phyloP scores from a whole-genome alignment of 1,140 invertebrate species.

The Episyrphus balteatus region DNA sequence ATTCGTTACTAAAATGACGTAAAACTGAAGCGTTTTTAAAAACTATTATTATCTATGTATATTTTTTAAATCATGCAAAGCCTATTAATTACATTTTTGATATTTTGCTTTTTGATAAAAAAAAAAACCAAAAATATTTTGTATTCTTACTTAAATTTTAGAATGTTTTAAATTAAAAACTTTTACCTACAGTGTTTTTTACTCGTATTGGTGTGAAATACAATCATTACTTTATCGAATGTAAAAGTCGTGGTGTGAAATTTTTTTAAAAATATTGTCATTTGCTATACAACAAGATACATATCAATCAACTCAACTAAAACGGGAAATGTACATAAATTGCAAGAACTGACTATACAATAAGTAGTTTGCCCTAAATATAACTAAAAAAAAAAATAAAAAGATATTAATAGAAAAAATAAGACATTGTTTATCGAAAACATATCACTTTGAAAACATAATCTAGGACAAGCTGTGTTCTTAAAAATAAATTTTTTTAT shows the following conservation, averaged over 20 bases:
- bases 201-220: conserved; percentile 34
- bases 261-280: conserved; percentile 3
- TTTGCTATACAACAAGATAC: conserved; percentile 2
- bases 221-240: conserved; percentile 18
- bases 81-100: too few relatives aligned
- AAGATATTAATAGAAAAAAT: too few relatives aligned
- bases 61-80: too few relatives aligned
- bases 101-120: conserved; percentile 19
- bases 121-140: conserved; percentile 13
- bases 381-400: too few relatives aligned
- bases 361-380: conserved; percentile 27
- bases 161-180: conserved; percentile 1
- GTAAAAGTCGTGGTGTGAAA: too few relatives aligned
- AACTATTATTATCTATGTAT: too few relatives aligned
- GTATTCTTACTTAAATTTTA: conserved; percentile 8
- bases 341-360: conserved; percentile 36
- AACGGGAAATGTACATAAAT: conserved; percentile 27
- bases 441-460: too few relatives aligned
- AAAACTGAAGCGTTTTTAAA: too few relatives aligned
- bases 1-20: too few relatives aligned
- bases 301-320: conserved; percentile 9
- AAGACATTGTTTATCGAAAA: too few relatives aligned
- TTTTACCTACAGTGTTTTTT: conserved; percentile 13
- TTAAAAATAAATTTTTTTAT: too few relatives aligned
- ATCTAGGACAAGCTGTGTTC: too few relatives aligned